Evolutionary conservation across 1,140 invertebrate species (phyloP), one percentile per base, ranked within the genome.

Genomic region (Glossosoma conforme): DNA sequence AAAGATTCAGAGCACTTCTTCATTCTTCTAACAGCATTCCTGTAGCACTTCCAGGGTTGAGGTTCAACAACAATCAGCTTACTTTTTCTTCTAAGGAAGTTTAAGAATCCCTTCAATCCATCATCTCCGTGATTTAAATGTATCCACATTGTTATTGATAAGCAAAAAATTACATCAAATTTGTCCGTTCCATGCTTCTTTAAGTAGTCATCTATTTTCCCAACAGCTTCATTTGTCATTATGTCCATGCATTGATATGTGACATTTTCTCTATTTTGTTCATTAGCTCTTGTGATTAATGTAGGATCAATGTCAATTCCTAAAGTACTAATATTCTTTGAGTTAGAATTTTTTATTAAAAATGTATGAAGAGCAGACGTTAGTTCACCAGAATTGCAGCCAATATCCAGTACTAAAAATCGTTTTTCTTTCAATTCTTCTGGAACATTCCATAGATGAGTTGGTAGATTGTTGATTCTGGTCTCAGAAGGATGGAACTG

Each of bases 141-240:
- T 56, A 91, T 87, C 89, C 89, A 91, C 87, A 91, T 89, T 11
- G 87, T 88, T 10, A 89, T 78, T 13, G 87, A 89, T 66, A 91
- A 89, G 62, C 84, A 87, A 64, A 87, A 89, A 19, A 79, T 72
- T 11, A 81, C 73, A 68, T 88, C 81, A 68, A 91, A 91, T 51
- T 68, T 70, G 1, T 58, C 40, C 44, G 69, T 74, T 1, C 68
- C 56, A 47, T 71, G 46, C 0, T 51, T 52, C 6, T 61, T 40
- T 41, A 84, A 61, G 64, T 77, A 80, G 0, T 62, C 37, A 3
- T 65, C 51, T 4, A 85, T 59, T 8, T 61, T 20, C 3, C 65
- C 36, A 32, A 67, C 58, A 6, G 69, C 62, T 13, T 64, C 49
- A 44, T 72, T 60, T 18, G 71, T 60, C 65, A 85, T 77, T 45